Evolutionary conservation across 2,113 vertebrate species (phyloP).

Genomic region (Phodopus roborovskii): DNA sequence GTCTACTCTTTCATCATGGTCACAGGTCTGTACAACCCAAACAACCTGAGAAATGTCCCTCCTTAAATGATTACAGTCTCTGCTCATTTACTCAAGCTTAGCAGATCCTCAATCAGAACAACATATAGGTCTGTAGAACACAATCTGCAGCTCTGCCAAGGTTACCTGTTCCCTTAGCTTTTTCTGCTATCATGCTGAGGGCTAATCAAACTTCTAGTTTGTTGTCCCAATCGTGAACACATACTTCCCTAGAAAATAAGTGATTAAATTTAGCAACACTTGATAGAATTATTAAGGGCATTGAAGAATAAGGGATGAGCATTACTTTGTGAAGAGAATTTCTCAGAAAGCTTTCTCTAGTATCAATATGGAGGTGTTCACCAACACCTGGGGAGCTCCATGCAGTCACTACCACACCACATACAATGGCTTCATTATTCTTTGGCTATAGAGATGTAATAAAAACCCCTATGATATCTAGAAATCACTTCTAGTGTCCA

Average conservation of each 20-base stretch:
- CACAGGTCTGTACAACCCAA: neutral
- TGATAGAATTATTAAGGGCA: neutral
- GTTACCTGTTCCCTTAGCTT: rapidly evolving
- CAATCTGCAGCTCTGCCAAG: neutral
- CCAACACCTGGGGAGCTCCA: no score
- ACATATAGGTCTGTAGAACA: neutral
- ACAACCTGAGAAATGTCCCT: neutral
- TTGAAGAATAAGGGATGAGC: neutral
- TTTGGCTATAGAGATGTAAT: neutral
- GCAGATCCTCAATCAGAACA: neutral
- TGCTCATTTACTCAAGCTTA: neutral
- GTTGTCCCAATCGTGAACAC: neutral
- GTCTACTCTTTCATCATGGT: neutral
- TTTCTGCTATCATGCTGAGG: no score
- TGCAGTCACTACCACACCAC: neutral
- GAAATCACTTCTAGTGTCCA: neutral
- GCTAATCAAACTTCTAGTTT: neutral
- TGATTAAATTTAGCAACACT: neutral
- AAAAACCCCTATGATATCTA: neutral
- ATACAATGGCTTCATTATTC: neutral
- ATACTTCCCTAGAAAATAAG: conserved; percentile 24
- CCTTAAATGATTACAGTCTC: neutral
- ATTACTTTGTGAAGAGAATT: neutral
- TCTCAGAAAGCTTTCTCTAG: neutral
- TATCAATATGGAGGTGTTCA: neutral